Conservation (phyloP, 2,797 vertebrate genomes). For the Potorous gilbertii region DNA sequence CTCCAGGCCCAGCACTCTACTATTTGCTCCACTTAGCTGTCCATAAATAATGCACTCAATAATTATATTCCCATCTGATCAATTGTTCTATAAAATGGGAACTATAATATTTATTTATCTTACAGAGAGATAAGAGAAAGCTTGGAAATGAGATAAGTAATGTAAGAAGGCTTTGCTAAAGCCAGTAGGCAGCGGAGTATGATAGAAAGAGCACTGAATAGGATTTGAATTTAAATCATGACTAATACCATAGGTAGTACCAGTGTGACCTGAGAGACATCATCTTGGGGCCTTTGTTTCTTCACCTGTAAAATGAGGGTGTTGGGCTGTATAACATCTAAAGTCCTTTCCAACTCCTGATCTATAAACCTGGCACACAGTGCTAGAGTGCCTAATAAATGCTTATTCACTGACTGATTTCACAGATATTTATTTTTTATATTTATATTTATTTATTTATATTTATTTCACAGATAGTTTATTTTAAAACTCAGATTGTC, state of each 20-base stretch:
- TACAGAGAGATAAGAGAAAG: background rate
- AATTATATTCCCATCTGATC: background rate
- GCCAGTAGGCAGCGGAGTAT: background rate
- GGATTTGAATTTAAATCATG: background rate
- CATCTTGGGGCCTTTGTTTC: background rate
- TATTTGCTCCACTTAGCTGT: background rate
- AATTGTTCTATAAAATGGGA: background rate
- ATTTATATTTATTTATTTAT: no score
- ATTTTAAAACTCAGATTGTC: background rate
- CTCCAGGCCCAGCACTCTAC: background rate
- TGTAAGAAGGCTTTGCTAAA: background rate
- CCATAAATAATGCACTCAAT: background rate
- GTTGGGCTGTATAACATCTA: background rate
- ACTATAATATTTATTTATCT: background rate
- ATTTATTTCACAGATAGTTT: background rate
- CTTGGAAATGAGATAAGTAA: background rate
- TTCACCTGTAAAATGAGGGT: background rate
- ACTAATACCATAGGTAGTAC: background rate
- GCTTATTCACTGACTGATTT: background rate
- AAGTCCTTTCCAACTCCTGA: background rate
- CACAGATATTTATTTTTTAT: no score
- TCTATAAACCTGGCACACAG: background rate
- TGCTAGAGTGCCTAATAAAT: background rate
- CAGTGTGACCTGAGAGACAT: background rate
- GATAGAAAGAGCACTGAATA: background rate